Conservation (phyloP, 1,140 invertebrate species). For the Ceratina calcarata region DNA sequence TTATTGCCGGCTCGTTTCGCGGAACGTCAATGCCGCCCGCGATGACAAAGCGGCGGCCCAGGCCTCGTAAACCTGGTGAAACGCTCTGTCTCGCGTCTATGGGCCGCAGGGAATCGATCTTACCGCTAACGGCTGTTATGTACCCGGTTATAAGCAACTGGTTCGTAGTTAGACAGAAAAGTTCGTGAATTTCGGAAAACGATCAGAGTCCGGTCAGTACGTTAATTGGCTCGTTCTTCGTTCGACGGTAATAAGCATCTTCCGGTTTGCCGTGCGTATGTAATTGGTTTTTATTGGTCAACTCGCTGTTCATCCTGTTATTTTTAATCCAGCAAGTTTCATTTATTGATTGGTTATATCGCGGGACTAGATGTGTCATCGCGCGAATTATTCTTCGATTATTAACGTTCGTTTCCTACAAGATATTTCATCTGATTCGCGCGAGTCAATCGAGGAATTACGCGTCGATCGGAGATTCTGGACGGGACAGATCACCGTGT, state of each 20-base stretch:
- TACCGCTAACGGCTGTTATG: too few species aligned
- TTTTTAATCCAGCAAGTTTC: slow-evolving; percentile 4
- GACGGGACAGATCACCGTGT: slow-evolving; percentile 18
- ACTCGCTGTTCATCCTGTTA: not conserved
- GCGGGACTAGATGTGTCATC: not conserved
- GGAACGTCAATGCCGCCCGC: slow-evolving; percentile 56
- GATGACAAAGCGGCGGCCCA: slow-evolving; percentile 54
- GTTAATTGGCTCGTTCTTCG: slow-evolving; percentile 17
- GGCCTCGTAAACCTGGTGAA: slow-evolving; percentile 45
- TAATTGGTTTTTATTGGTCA: slow-evolving; percentile 4
- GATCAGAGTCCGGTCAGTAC: not conserved
- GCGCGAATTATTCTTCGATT: slow-evolving; percentile 1
- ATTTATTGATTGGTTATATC: slow-evolving; percentile 27
- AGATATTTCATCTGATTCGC: not conserved
- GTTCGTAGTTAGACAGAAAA: too few species aligned
- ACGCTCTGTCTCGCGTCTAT: not conserved
- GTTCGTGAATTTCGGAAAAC: not conserved
- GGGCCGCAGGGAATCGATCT: too few species aligned
- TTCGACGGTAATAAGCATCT: slow-evolving; percentile 25
- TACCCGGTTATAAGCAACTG: too few species aligned
- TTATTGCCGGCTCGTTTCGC: slow-evolving; percentile 60
- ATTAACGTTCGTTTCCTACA: not conserved
- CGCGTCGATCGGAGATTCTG: not conserved
- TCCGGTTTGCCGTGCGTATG: not conserved
- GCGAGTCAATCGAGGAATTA: slow-evolving; percentile 6